Base-by-base conservation (phyloP, 2,888 invertebrate species). In the Temnothorax ravouxi region DNA sequence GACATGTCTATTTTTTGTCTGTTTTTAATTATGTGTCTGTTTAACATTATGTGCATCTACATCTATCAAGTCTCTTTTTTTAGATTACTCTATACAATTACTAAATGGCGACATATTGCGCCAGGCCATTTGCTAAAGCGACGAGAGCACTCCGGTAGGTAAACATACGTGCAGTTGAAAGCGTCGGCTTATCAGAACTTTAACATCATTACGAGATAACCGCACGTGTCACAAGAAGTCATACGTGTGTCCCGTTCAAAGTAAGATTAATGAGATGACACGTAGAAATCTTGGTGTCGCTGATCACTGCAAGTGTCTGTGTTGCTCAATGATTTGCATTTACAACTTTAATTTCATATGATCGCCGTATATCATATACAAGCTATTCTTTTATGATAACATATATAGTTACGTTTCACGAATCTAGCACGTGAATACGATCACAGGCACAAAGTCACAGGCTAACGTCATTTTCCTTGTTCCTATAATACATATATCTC, bases 111-210 rank as follows among this genome's bases (percentile, higher is more conserved):
- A 25, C 34, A 50, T 75, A 75, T 62, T 47, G 62, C 44, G 25
- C 0, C 25, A 61, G 21, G 21, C 29, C 50, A 64, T 76, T 76
- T 76, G 11, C 25, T 38, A 15, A 44, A 72, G 56, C 41, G n/a
- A 41, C 29, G 59, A n/a, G 59, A n/a, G 8, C 34, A 50, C 38
- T 47, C 34, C 11, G 6, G 0, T 38, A 38, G 9, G 25, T 38
- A 76, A 76, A 76, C 38, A 64, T 47, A 52, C 52, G 41, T 34
- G 52, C 25, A 62, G 38, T 52, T 34, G 75, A 52, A 52, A 38
- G 25, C 3, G 25, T 29, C 29, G 18, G 13, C 38, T 76, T 76
- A 64, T 64, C 76, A 18, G 38, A 52, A 34, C 41, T 41, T 64
- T 29, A 38, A n/a, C 15, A 64, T 47, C 47, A 47, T 76, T 62